Conservation (phyloP, 2,888 invertebrate species). For the Pyrochroa serraticornis region DNA sequence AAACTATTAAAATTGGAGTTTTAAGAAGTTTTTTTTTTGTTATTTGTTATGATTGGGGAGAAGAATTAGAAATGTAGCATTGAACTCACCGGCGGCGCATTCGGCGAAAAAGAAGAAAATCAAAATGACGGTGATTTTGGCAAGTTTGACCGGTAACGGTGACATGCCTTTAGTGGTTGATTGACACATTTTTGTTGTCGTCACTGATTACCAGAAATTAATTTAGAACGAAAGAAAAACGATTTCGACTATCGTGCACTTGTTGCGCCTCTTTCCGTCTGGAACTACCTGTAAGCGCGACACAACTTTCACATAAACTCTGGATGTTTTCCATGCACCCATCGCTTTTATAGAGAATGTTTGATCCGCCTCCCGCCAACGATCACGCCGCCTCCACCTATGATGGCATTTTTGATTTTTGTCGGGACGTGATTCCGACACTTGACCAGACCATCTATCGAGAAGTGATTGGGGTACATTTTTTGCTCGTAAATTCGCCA, state of each 20-base stretch:
- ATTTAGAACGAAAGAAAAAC: constrained; percentile 13
- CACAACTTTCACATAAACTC: constrained; percentile 34
- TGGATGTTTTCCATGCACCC: constrained; percentile 27
- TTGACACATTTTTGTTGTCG: constrained; percentile 4
- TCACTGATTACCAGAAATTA: constrained; percentile 4
- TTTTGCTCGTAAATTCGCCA: background rate
- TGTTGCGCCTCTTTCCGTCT: constrained; percentile 21
- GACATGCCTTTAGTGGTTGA: constrained; percentile 8
- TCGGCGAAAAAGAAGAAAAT: constrained; percentile 65
- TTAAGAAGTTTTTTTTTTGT: no score
- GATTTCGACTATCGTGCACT: constrained; percentile 7
- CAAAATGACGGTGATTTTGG: constrained; percentile 60
- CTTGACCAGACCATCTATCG: constrained; percentile 10
- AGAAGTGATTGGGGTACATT: constrained; percentile 11
- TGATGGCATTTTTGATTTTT: constrained; percentile 18
- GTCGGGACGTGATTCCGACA: constrained; percentile 15
- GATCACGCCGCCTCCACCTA: constrained; percentile 33
- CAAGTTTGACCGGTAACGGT: constrained; percentile 38
- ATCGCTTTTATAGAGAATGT: constrained; percentile 36
- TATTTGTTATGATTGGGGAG: background rate
- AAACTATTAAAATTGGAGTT: no score
- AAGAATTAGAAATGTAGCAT: constrained; percentile 10
- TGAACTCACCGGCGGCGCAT: constrained; percentile 64
- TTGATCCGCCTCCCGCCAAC: constrained; percentile 41
- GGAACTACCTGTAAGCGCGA: constrained; percentile 30